Percentiles rank a stretch among this genome's conserved stretches.
Evolutionary conservation across 1,140 invertebrate genomes (phyloP).

Genomic region (Drosophila repleta): DNA sequence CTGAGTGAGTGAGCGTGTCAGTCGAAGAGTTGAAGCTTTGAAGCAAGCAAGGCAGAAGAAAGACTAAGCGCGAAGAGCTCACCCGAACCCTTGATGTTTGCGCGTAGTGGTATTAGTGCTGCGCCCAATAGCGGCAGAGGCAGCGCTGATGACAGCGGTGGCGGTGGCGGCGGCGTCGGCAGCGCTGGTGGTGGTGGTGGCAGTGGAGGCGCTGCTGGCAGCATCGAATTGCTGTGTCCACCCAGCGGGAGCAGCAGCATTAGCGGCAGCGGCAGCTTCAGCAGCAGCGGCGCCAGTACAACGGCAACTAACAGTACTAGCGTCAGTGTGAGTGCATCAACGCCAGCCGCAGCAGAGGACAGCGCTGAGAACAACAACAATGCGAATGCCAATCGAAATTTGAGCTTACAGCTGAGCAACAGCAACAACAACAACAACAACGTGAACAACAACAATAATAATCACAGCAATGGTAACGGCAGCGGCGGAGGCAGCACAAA

Average conservation of each 20-base stretch:
- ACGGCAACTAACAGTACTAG: conserved; percentile 49
- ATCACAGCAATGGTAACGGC: conserved; percentile 4
- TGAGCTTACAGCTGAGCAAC: conserved; percentile 5
- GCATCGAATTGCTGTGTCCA: conserved; percentile 65
- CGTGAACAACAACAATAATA: conserved; percentile 4
- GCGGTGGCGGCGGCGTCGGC: conserved; percentile 14
- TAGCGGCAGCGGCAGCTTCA: conserved; percentile 63
- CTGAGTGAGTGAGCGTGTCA: conserved; percentile 7
- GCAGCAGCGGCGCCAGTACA: conserved; percentile 64
- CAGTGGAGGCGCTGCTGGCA: conserved; percentile 35
- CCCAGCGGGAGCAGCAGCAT: conserved; percentile 70
- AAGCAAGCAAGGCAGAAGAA: conserved; percentile 37
- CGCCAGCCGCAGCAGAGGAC: conserved; percentile 10
- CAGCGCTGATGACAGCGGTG: not conserved
- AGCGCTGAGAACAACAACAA: conserved; percentile 42
- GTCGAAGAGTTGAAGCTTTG: conserved; percentile 49
- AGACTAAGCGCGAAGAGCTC: conserved; percentile 9
- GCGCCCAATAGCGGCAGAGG: conserved; percentile 24
- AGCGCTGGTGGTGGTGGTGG: not conserved
- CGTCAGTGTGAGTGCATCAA: conserved; percentile 15
- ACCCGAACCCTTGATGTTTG: conserved; percentile 45
- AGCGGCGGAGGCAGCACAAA: conserved; percentile 37
- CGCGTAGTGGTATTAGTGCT: conserved; percentile 43
- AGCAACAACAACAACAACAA: conserved; percentile 21
- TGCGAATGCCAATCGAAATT: conserved; percentile 22